Evolutionary conservation across 2,888 invertebrate species (phyloP).

Genomic region (Aethes cnicana): DNA sequence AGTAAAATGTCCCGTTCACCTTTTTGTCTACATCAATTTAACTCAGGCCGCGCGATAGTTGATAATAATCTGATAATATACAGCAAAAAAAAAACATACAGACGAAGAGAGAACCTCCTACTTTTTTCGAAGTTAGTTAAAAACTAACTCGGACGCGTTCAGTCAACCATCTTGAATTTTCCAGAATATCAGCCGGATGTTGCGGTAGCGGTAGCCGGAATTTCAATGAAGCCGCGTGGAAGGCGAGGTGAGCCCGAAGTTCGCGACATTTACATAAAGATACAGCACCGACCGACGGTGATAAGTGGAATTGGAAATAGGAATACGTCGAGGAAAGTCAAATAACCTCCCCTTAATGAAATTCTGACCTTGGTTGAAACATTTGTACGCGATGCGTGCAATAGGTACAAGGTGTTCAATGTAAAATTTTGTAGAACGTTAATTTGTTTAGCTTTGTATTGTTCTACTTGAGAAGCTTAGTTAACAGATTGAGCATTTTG

Average conservation of each 20-base stretch:
- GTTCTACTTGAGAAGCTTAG: too few species aligned
- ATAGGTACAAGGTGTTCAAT: too few species aligned
- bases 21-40: too few species aligned
- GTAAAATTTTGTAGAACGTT: background rate
- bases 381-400: slow-evolving; percentile 1
- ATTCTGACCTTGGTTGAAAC: slow-evolving; percentile 6
- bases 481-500: too few species aligned
- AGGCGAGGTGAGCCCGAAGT: slow-evolving; percentile 4
- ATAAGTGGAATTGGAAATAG: slow-evolving; percentile 10
- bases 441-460: too few species aligned
- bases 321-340: slow-evolving; percentile 3
- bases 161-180: background rate
- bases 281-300: background rate
- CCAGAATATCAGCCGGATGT: background rate
- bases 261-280: slow-evolving; percentile 7
- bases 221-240: slow-evolving; percentile 7
- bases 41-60: too few species aligned
- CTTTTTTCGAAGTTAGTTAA: too few species aligned
- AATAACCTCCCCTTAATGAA: slow-evolving; percentile 7
- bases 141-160: too few species aligned
- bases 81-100: too few species aligned
- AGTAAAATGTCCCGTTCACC: too few species aligned
- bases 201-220: background rate
- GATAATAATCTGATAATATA: too few species aligned
- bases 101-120: too few species aligned